Conservation (phyloP, 2,888 invertebrate species). For the Tanypteryx hageni region DNA sequence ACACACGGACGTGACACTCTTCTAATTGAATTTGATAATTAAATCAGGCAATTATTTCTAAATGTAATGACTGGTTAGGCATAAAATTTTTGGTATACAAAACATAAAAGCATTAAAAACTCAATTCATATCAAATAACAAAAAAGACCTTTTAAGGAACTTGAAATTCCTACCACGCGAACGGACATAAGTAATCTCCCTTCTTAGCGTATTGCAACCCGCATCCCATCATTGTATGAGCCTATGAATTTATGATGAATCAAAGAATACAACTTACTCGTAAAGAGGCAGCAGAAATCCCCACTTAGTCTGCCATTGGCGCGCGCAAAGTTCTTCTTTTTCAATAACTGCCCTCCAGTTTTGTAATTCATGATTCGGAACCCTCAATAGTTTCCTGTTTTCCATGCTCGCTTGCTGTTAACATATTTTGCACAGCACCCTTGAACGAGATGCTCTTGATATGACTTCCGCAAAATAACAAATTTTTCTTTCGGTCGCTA, state of each 20-base stretch:
- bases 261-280: not conserved
- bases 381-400: not conserved
- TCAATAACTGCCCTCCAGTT: slow-evolving; percentile 24
- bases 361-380: not conserved
- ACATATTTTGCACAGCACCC: not conserved
- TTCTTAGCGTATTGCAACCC: not conserved
- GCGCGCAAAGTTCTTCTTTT: not conserved
- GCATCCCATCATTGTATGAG: too few species aligned
- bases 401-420: not conserved
- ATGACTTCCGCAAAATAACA: not conserved
- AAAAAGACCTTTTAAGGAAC: not conserved
- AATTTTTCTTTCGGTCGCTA: not conserved
- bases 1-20: too few species aligned
- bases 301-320: slow-evolving; percentile 26
- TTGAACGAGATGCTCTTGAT: not conserved
- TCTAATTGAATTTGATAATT: too few species aligned
- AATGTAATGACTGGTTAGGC: too few species aligned
- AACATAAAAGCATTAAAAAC: not conserved
- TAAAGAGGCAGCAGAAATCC: slow-evolving; percentile 25
- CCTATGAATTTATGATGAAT: not conserved
- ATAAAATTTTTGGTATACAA: too few species aligned
- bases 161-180: not conserved
- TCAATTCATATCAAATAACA: not conserved
- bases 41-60: too few species aligned
- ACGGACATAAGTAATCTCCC: not conserved